Conservation (phyloP, 2,113 vertebrate species). For the Eurystomus gularis region DNA sequence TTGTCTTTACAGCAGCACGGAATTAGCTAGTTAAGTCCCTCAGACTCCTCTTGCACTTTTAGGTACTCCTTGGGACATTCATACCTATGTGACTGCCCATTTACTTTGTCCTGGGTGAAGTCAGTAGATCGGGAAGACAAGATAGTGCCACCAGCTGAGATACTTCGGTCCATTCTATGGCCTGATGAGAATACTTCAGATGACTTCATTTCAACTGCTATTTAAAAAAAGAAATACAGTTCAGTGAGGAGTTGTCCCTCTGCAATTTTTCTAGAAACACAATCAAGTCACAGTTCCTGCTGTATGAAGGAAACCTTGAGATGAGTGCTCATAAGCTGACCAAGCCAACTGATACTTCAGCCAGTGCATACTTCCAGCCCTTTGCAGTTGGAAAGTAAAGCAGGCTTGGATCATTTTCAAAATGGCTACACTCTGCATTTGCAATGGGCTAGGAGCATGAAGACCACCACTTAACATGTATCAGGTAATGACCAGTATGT, state of each 20-base stretch:
- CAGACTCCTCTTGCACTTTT: background rate
- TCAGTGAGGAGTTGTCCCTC: background rate
- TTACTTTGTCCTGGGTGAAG: background rate
- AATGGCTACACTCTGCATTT: background rate
- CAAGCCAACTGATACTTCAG: background rate
- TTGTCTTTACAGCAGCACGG: slow-evolving; percentile 14
- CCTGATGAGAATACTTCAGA: slow-evolving; percentile 32
- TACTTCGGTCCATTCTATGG: background rate
- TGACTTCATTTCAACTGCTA: slow-evolving; percentile 22
- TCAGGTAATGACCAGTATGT: background rate
- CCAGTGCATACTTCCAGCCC: background rate
- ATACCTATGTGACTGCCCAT: slow-evolving; percentile 68
- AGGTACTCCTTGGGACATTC: background rate
- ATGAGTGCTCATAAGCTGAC: background rate
- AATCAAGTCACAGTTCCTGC: background rate
- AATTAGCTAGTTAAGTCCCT: slow-evolving; percentile 22
- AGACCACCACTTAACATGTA: background rate
- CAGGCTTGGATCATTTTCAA: background rate
- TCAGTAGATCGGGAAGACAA: background rate
- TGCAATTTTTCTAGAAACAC: background rate
- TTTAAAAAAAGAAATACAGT: slow-evolving; percentile 5
- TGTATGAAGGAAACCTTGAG: background rate
- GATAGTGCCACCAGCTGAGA: background rate
- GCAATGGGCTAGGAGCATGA: background rate
- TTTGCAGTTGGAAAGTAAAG: background rate